A percentile compares a stretch with the other conserved stretches of the same genome.
phyloP scores from a whole-genome alignment of 2,888 invertebrate genomes.

The Pyralis farinalis region DNA sequence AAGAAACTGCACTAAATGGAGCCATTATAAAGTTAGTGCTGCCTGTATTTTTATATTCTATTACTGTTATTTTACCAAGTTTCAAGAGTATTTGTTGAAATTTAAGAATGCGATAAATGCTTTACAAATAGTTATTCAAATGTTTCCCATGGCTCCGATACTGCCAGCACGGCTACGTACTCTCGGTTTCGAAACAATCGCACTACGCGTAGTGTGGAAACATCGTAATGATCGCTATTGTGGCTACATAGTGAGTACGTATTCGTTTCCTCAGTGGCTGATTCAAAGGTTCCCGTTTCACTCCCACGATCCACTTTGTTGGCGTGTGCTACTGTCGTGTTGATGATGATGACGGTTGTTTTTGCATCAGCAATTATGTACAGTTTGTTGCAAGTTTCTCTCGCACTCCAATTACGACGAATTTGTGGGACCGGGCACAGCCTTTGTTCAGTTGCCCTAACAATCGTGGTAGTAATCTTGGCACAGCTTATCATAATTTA shows the following conservation, averaged over 20 bases:
- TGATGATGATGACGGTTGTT: constrained; percentile 69
- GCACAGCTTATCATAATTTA: constrained; percentile 48
- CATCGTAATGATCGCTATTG: constrained; percentile 66
- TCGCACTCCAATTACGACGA: constrained; percentile 64
- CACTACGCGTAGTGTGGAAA: constrained; percentile 71
- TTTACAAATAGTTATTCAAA: constrained; percentile 10
- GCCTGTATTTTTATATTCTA: neutral
- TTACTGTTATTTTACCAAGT: constrained; percentile 1
- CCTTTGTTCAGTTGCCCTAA: constrained; percentile 62
- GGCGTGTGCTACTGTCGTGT: constrained; percentile 68
- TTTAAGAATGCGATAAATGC: neutral
- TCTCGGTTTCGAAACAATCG: constrained; percentile 75
- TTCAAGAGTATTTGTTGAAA: neutral
- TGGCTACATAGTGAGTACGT: constrained; percentile 52
- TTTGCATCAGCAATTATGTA: constrained; percentile 76
- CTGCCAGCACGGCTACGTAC: constrained; percentile 34
- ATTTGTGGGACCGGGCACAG: constrained; percentile 63
- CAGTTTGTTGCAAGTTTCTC: constrained; percentile 71
- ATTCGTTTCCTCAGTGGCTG: constrained; percentile 61
- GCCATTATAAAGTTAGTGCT: neutral
- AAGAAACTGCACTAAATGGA: neutral
- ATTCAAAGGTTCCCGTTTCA: constrained; percentile 69
- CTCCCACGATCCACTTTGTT: constrained; percentile 75
- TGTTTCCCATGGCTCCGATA: constrained; percentile 18
- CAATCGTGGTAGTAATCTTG: constrained; percentile 51